Conservation (phyloP, 2,797 vertebrate genomes). For the Oophaga sylvatica region DNA sequence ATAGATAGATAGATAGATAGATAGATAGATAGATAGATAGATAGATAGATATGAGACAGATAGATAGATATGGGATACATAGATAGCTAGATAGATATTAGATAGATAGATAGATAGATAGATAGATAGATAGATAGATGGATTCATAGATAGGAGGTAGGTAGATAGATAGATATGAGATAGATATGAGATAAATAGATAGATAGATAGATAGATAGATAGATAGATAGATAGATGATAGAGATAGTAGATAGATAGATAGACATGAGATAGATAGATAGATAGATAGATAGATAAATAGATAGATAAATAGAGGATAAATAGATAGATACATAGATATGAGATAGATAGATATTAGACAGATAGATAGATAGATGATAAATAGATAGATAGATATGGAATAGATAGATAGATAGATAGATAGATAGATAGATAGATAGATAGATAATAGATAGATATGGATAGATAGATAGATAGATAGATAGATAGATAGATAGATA, state of each 20-base stretch:
- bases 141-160: background rate
- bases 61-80: too few relatives aligned
- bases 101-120: background rate
- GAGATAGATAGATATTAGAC: too few relatives aligned
- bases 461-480: background rate
- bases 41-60: background rate
- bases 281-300: background rate
- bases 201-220: background rate
- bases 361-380: background rate
- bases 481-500: background rate
- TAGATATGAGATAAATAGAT: background rate
- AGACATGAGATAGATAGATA: background rate
- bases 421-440: conserved; percentile 1
- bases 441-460: background rate
- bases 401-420: background rate
- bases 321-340: background rate
- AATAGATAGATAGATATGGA: background rate
- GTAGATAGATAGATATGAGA: background rate
- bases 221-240: background rate
- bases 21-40: background rate
- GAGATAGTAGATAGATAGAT: background rate
- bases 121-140: background rate
- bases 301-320: background rate
- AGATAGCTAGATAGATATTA: background rate
- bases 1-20: conserved; percentile 1